Base-by-base conservation (phyloP, 2,113 vertebrate species). In the Gymnarchus niloticus region DNA sequence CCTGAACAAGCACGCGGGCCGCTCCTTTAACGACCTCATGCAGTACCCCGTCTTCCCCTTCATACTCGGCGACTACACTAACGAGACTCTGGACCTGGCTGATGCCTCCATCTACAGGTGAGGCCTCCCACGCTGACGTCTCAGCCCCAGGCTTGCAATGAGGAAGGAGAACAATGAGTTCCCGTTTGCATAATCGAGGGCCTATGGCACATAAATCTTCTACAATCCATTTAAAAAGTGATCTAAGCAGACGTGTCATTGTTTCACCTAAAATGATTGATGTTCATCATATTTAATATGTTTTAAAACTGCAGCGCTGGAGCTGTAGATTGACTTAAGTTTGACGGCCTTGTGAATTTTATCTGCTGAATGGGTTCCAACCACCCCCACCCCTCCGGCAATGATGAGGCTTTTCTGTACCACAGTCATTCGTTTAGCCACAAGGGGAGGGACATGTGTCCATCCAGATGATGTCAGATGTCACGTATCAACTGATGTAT, bases 21-120 rank as follows among this genome's bases (percentile, higher is more conserved):
- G 98, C 87, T 99, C 97, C 88, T 99, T 99, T 92, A 99, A 98
- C 84, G 98, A 99, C 89, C 96, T 99, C 88, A 99, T 99, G 98
- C 98, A 99, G 89, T 99, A 99, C 89, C 98, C 98, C 0, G 97
- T 99, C 88, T 99, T 99, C 93, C 98, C 98, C 6, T 99, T 99
- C 85, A 97, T 99, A 87, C 95, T 99, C 87, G 93, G 96, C 44
- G 98, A 99, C 91, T 99, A 99, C 88, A 92, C 91, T 87, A 99
- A 85, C 83, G 98, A 99, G 91, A 97, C 95, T 0, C 91, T 99
- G 44, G 98, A 99, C 93, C 94, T 99, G 91, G 95, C 91, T 56
- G 97, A 98, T 23, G 87, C 95, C 0, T 90, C 84, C 0, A 93
- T 98, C 85, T 99, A 99, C 93, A 97, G 98, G 98, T 94, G 6